phyloP scores from a whole-genome alignment of 2,113 vertebrate genomes.

The Alligator mississippiensis region DNA sequence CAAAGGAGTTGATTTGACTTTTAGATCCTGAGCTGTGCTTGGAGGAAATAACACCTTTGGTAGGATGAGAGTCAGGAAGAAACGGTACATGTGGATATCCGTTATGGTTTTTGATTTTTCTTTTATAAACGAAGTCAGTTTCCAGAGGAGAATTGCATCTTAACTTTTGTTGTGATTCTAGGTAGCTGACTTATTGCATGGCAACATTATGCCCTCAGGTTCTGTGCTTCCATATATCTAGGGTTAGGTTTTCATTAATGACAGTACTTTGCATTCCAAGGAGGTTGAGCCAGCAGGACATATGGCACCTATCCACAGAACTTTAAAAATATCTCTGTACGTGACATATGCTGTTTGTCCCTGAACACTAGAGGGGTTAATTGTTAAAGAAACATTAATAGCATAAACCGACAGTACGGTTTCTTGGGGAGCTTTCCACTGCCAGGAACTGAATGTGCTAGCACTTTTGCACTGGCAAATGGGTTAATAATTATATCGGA shows the following conservation, averaged over 20 bases:
- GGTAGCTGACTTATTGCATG: conserved; percentile 31
- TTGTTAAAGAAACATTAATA: conserved; percentile 73
- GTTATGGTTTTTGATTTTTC: background rate
- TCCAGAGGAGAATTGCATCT: conserved; percentile 2
- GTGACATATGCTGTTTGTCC: conserved; percentile 61
- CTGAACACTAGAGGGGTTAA: conserved; percentile 60
- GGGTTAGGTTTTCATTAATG: conserved; percentile 12
- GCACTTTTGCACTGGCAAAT: conserved; percentile 69
- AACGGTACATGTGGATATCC: rapidly evolving
- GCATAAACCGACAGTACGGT: conserved; percentile 51
- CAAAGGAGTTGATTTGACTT: background rate
- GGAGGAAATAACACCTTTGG: background rate
- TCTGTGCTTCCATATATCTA: conserved; percentile 17
- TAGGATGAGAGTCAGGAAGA: background rate
- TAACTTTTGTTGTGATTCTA: background rate
- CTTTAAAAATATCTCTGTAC: conserved; percentile 65
- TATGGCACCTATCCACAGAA: conserved; percentile 38
- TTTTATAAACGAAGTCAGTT: conserved; percentile 18
- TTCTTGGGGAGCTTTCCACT: conserved; percentile 37
- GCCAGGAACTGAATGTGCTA: conserved; percentile 44
- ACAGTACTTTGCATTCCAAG: conserved; percentile 40
- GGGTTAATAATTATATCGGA: conserved; percentile 81
- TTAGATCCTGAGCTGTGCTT: background rate
- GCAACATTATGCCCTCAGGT: conserved; percentile 28
- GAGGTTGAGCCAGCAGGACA: conserved; percentile 5